These are phyloP conservation scores for Alcis repandata DNA, from an alignment of 2,888 invertebrate genomes.

Conservation along the genomic window DNA sequence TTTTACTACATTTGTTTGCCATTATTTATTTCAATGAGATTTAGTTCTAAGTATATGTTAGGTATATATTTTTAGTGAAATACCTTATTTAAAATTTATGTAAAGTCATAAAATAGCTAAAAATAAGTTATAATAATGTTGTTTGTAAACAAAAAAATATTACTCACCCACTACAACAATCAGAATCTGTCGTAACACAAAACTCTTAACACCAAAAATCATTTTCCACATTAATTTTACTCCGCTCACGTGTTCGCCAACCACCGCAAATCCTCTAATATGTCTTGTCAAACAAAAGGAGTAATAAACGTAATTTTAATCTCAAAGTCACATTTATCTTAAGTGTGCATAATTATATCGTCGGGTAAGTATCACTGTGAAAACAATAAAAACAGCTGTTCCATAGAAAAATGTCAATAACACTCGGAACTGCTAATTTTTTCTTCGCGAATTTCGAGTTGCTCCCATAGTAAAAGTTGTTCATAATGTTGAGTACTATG, in stretches of 20 bases:
- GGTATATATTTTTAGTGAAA: too few relatives aligned
- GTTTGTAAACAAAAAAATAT: neutral
- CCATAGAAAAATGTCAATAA: too few relatives aligned
- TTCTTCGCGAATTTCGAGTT: too few relatives aligned
- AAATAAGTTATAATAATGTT: neutral
- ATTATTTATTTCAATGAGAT: too few relatives aligned
- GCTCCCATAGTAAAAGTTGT: too few relatives aligned
- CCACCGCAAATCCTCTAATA: neutral
- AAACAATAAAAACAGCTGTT: too few relatives aligned
- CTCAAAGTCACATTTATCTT: neutral
- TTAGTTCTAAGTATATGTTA: too few relatives aligned
- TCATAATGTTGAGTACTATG: too few relatives aligned
- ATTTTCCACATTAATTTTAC: constrained; percentile 3
- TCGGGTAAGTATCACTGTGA: too few relatives aligned
- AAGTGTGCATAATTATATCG: neutral
- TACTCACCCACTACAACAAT: constrained; percentile 40
- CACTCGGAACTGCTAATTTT: too few relatives aligned
- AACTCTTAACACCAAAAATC: neutral
- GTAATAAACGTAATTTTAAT: neutral
- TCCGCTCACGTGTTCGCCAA: neutral
- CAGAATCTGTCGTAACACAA: constrained; percentile 34
- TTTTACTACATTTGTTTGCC: too few relatives aligned
- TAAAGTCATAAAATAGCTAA: neutral
- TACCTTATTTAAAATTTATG: neutral
- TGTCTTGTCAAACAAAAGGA: neutral